Conservation (phyloP, 2,888 invertebrate species). For the Drosophila macrospina region DNA sequence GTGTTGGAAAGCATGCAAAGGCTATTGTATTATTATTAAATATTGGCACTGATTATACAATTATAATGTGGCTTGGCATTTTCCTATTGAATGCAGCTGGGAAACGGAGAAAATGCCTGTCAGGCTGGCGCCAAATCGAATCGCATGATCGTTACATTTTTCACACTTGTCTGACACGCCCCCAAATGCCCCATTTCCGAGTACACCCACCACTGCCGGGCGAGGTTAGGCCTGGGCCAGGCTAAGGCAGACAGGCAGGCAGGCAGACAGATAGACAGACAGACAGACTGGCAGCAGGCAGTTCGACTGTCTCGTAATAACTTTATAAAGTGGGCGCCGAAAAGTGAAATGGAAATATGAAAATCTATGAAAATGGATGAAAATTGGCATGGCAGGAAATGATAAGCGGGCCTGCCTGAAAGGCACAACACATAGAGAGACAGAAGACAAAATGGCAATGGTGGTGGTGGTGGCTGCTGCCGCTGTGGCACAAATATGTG, state of each 20-base stretch:
- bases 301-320: slow-evolving; percentile 61
- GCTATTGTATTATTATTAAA: not conserved
- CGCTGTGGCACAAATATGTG: slow-evolving; percentile 37
- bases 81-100: slow-evolving; percentile 22
- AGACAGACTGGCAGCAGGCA: not conserved
- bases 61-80: slow-evolving; percentile 25
- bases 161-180: slow-evolving; percentile 69
- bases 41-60: slow-evolving; percentile 37
- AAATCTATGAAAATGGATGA: slow-evolving; percentile 47
- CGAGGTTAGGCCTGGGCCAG: slow-evolving; percentile 9
- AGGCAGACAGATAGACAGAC: not conserved
- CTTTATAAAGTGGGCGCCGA: slow-evolving; percentile 66
- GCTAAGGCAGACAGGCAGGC: slow-evolving; percentile 2
- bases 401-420: slow-evolving; percentile 32
- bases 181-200: slow-evolving; percentile 58
- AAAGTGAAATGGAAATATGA: slow-evolving; percentile 63
- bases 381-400: slow-evolving; percentile 50
- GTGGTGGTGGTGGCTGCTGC: slow-evolving; percentile 12
- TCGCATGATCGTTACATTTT: slow-evolving; percentile 60
- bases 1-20: slow-evolving; percentile 4
- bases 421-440: not conserved
- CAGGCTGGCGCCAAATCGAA: slow-evolving; percentile 38
- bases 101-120: slow-evolving; percentile 1
- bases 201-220: slow-evolving; percentile 62
- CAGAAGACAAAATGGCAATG: slow-evolving; percentile 6